phyloP scores from a whole-genome alignment of 2,888 invertebrate genomes.

The Drosophila formosana region DNA sequence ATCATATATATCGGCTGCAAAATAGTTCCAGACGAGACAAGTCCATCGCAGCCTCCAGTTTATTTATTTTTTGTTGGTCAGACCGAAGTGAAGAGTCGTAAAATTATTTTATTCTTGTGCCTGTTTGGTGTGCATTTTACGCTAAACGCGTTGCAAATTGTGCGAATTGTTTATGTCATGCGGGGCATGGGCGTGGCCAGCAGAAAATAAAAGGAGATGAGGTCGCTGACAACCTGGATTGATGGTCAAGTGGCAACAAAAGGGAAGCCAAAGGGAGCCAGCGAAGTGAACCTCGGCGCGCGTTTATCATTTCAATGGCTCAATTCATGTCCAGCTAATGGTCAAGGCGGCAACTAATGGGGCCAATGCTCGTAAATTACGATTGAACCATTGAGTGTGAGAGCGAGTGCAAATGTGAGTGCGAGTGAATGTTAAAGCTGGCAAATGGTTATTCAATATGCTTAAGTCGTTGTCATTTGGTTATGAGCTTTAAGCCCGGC shows the following conservation, averaged over 20 bases:
- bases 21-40: conserved; percentile 3
- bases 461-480: conserved; percentile 13
- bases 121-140: conserved; percentile 17
- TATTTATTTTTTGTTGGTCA: not conserved
- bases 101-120: conserved; percentile 37
- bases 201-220: not conserved
- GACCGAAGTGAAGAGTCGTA: conserved; percentile 34
- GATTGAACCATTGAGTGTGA: conserved; percentile 10
- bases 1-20: not conserved
- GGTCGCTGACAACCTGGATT: conserved; percentile 25
- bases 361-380: conserved; percentile 59
- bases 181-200: conserved; percentile 12
- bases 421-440: conserved; percentile 47
- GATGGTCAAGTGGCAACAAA: conserved; percentile 17
- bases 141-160: conserved; percentile 47
- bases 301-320: conserved; percentile 61
- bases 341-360: conserved; percentile 29
- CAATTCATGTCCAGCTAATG: conserved; percentile 61
- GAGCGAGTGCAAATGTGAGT: not conserved
- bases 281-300: conserved; percentile 21
- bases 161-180: conserved; percentile 23
- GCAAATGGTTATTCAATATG: conserved; percentile 63
- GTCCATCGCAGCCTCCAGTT: not conserved
- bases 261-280: not conserved
- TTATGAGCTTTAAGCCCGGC: conserved; percentile 42